These are phyloP conservation scores for Pipa parva DNA, from an alignment of 2,113 vertebrate species.

Conservation along the genomic window DNA sequence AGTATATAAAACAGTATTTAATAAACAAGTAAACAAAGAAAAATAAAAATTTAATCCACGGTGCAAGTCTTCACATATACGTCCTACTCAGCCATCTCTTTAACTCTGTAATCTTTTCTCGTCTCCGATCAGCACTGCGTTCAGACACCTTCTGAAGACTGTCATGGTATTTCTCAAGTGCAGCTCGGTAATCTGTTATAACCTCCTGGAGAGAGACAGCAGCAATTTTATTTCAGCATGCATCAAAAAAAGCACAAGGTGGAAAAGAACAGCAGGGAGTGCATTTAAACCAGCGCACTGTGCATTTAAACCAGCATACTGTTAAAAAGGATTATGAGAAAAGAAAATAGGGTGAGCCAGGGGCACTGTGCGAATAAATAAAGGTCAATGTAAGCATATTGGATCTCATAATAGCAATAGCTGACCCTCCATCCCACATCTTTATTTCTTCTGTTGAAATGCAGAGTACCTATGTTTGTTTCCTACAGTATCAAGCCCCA, in stretches of 20 bases:
- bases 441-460: too few relatives aligned
- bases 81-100: conserved; percentile 1
- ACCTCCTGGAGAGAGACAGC: conserved; percentile 8
- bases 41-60: background rate
- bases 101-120: conserved; percentile 15
- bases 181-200: conserved; percentile 4
- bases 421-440: too few relatives aligned
- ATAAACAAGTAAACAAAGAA: background rate
- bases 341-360: too few relatives aligned
- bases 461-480: too few relatives aligned
- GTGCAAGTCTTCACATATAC: background rate
- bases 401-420: too few relatives aligned
- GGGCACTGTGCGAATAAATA: too few relatives aligned
- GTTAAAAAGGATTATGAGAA: too few relatives aligned
- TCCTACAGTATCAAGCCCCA: too few relatives aligned
- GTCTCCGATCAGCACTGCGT: conserved; percentile 3
- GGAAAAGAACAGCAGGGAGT: background rate
- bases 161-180: conserved; percentile 30
- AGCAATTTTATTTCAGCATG: background rate
- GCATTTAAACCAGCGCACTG: too few relatives aligned
- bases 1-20: background rate
- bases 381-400: too few relatives aligned
- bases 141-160: conserved; percentile 14
- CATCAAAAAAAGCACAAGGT: background rate
- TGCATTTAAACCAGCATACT: too few relatives aligned